Evolutionary conservation across 2,113 vertebrate species (phyloP), one percentile per base, ranked within the genome.

Genomic region (Vidua macroura): DNA sequence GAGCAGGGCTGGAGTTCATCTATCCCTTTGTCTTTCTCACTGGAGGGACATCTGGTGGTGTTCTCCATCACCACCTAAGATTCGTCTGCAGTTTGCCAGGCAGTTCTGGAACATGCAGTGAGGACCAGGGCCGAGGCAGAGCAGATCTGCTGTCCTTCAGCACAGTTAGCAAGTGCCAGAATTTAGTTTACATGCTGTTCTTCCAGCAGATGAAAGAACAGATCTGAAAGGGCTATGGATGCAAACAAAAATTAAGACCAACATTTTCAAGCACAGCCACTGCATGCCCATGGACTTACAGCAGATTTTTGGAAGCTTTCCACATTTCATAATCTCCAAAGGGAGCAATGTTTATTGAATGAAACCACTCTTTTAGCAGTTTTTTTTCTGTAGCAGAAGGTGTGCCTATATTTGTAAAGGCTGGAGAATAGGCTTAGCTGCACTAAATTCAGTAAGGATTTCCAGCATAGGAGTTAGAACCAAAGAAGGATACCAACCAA

Each of bases 31-130:
- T 33, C 33, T 72, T 68, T 10, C 21, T 63, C 10, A 7, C 43
- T 13, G 18, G 43, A 52, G 28, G 24, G 25, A 63, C 20, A 12
- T 25, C 48, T 49, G 25, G 58, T 83, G n/a, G 10, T 30, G 24
- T 53, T 35, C 48, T 59, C 58, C 31, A 35, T 31, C 33, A 33
- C 10, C 6, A 0, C 1, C 4, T 18, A 33, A 59, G 35, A 18
- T 25, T 53, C 0, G 0, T 19, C 28, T 30, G 21, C 56, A 53
- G 21, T 67, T 80, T 76, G 15, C 33, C 24, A 48, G 55, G 27
- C 5, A 10, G 13, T 53, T 53, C 67, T 64, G 73, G 51, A n/a
- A 31, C 13, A 31, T 6, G 6, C 9, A 72, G 9, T 0, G 1
- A 63, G 23, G n/a, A 24, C 10, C 12, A 75, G 11, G 48, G 35